A percentile compares a stretch with the other conserved stretches of the same genome.
Evolutionary conservation across 2,888 invertebrate species (phyloP).

Genomic region (Cephalotes varians): DNA sequence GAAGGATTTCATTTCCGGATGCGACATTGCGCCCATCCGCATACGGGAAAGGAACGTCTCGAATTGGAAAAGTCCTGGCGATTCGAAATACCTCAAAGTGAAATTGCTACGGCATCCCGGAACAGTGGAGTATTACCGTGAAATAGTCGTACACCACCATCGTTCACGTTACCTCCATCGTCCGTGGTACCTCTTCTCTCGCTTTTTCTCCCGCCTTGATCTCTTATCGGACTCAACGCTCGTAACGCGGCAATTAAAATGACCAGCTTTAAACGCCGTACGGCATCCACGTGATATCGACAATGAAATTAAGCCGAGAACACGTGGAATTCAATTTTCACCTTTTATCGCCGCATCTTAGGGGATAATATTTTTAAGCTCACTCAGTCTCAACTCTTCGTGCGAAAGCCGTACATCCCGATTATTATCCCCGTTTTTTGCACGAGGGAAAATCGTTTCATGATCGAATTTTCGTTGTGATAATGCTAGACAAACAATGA

Average conservation of each 20-base stretch:
- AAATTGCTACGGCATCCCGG: conserved; percentile 57
- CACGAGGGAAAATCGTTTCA: not conserved
- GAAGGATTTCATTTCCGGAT: conserved; percentile 72
- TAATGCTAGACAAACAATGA: not conserved
- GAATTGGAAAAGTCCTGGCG: conserved; percentile 42
- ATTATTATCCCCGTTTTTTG: not conserved
- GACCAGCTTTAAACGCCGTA: conserved; percentile 21
- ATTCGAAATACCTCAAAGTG: conserved; percentile 55
- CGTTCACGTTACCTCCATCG: conserved; percentile 16
- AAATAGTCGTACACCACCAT: conserved; percentile 20
- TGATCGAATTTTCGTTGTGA: not conserved
- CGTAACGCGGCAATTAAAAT: conserved; percentile 36
- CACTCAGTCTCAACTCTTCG: not conserved
- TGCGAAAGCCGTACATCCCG: not conserved
- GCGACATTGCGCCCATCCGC: conserved; percentile 56
- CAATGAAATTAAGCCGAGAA: conserved; percentile 41
- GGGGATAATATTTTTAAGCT: conserved; percentile 43
- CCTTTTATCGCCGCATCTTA: conserved; percentile 30
- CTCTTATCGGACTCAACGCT: conserved; percentile 13
- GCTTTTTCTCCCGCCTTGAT: conserved; percentile 4
- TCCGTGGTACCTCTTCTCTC: not conserved
- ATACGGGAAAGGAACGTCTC: conserved; percentile 10
- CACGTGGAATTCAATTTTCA: conserved; percentile 48
- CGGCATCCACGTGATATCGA: not conserved
- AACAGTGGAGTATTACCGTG: conserved; percentile 42